A percentile compares a stretch with the other conserved stretches of the same genome.
phyloP scores from a whole-genome alignment of 2,888 invertebrate genomes.

The Acanthopleura granulata region DNA sequence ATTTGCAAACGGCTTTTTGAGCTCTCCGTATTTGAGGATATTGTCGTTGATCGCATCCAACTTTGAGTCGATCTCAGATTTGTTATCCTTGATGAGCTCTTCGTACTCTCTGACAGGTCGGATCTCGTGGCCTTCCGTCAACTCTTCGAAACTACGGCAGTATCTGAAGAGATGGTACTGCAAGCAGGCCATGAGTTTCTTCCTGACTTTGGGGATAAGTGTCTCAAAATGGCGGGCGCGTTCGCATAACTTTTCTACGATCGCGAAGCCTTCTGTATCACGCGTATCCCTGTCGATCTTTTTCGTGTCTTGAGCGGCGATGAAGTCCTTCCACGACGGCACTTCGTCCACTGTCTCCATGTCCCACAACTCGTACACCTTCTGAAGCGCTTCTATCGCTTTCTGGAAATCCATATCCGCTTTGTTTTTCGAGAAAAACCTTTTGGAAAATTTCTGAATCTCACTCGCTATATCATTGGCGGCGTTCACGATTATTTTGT shows the following conservation, averaged over 20 bases:
- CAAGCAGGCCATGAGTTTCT: constrained; percentile 40
- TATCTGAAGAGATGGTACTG: constrained; percentile 49
- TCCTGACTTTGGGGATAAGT: constrained; percentile 41
- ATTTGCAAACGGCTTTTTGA: constrained; percentile 43
- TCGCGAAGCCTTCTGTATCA: constrained; percentile 32
- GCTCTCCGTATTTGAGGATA: constrained; percentile 46
- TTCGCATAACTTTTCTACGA: constrained; percentile 43
- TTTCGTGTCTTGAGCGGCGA: constrained; percentile 35
- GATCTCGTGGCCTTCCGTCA: constrained; percentile 44
- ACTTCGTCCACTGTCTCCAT: constrained; percentile 31
- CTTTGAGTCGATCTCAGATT: constrained; percentile 42
- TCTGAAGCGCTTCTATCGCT: constrained; percentile 36
- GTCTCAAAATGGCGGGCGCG: constrained; percentile 46
- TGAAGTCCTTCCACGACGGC: constrained; percentile 46
- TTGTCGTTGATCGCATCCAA: constrained; percentile 43
- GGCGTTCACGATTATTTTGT: constrained; percentile 41
- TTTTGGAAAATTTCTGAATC: constrained; percentile 43
- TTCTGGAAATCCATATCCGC: constrained; percentile 33
- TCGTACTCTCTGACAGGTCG: constrained; percentile 46
- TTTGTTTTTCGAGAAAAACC: constrained; percentile 36
- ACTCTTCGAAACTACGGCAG: constrained; percentile 51
- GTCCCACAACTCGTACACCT: constrained; percentile 36
- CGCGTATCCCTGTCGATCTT: constrained; percentile 32
- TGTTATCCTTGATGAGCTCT: constrained; percentile 38
- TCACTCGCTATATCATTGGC: constrained; percentile 43